phyloP scores from a whole-genome alignment of 1,140 invertebrate species.

The Nephila pilipes region DNA sequence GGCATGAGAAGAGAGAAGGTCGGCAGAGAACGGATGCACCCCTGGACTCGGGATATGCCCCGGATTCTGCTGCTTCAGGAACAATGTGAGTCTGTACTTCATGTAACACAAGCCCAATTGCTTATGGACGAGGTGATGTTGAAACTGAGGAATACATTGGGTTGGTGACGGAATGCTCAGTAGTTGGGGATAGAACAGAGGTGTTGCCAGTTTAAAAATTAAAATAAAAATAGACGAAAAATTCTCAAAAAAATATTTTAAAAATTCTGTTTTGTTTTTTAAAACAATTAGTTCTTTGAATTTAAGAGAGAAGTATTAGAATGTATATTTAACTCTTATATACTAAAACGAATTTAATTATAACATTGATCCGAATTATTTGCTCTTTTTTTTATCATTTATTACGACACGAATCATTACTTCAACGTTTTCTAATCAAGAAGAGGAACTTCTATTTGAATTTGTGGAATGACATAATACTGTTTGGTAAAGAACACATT shows the following conservation, averaged over 20 bases:
- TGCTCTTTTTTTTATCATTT: no score
- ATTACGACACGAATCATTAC: no score
- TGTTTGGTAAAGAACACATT: slow-evolving; percentile 61
- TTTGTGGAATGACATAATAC: slow-evolving; percentile 45
- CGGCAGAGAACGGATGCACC: neutral
- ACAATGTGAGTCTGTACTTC: neutral
- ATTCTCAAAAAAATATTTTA: no score
- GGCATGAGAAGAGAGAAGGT: neutral
- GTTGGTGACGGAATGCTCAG: slow-evolving; percentile 23
- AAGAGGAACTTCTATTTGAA: no score
- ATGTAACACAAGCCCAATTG: neutral
- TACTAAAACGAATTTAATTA: no score
- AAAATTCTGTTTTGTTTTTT: no score
- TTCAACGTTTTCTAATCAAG: no score
- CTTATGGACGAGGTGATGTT: neutral
- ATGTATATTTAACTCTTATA: no score
- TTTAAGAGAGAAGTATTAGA: no score
- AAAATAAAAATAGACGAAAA: no score
- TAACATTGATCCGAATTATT: no score
- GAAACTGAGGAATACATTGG: neutral
- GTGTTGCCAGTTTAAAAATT: neutral
- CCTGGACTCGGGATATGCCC: neutral
- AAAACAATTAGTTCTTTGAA: no score
- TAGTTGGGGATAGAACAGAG: slow-evolving; percentile 13
- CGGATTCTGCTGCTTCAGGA: neutral